Base-by-base conservation (phyloP, 2,797 vertebrate species). In the Spondyliosoma cantharus region DNA sequence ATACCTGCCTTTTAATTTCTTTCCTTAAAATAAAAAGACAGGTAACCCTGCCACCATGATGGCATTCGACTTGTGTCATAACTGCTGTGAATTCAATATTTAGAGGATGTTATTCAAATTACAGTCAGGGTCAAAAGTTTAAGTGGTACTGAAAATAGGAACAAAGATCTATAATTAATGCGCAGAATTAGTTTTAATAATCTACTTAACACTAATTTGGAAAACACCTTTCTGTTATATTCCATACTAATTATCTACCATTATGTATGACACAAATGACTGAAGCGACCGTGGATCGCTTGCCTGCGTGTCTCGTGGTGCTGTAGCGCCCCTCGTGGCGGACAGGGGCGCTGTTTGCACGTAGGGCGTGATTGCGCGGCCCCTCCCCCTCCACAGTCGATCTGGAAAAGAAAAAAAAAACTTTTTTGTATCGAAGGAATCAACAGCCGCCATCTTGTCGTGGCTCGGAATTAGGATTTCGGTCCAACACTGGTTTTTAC, bases 391-490 rank as follows among this genome's bases (percentile, higher is more conserved):
- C 90, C 93, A 91, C 93, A 79, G 93, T 89, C 93, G 91, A 94
- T 93, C 94, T 95, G 94, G 94, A 94, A 94, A 95, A 95, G 94
- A 90, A 94, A 95, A 94, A 54, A 93, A 93, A 94, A 95, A 94
- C 90, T 93, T 94, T 95, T 96, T 95, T 95, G 95, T 96, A 98
- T 96, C 97, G 96, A 96, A 96, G 97, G 97, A 97, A 98, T 98
- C 97, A 98, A 98, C 97, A 98, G 96, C 97, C 97, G 97, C 97
- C 97, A 98, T 98, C 97, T 98, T 98, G 97, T 95, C 93, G 94
- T 95, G 95, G 95, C 97, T 97, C 97, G 96, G 96, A 95, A 94
- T 95, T 93, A 84, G 94, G 93, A 95, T 94, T 95, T 95, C 93
- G 92, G 82, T 91, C 83, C 90, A 94, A 94, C 93, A 91, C 88